These are phyloP conservation scores for Dugesia japonica DNA, from an alignment of 2,888 invertebrate species.

Conservation along the genomic window DNA sequence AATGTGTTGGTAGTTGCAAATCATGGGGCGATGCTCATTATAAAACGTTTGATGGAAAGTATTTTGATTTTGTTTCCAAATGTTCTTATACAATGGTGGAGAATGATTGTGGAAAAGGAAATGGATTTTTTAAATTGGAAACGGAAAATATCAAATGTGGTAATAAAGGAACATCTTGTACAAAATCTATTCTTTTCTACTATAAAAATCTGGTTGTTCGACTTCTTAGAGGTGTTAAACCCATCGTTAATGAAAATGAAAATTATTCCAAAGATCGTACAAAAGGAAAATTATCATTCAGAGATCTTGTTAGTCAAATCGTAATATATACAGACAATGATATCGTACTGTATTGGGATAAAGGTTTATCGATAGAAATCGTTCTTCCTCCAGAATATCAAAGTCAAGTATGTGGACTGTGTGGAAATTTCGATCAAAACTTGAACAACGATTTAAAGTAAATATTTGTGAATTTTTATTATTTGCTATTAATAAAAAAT, in stretches of 20 bases:
- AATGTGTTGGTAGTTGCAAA: constrained; percentile 48
- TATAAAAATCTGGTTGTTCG: constrained; percentile 35
- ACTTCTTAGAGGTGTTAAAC: constrained; percentile 36
- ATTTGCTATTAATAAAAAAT: no score
- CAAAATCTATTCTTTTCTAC: constrained; percentile 30
- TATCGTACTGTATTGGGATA: constrained; percentile 32
- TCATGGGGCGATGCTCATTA: constrained; percentile 35
- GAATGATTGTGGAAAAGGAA: constrained; percentile 21
- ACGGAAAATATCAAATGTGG: constrained; percentile 32
- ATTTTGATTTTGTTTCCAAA: constrained; percentile 35
- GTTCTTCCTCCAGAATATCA: constrained; percentile 25
- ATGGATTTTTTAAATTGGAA: constrained; percentile 23
- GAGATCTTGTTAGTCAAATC: constrained; percentile 16
- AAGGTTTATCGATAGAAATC: constrained; percentile 21
- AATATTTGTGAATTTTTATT: no score
- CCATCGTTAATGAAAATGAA: constrained; percentile 30
- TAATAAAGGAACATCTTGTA: constrained; percentile 32
- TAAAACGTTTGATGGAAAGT: constrained; percentile 33
- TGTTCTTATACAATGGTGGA: constrained; percentile 37
- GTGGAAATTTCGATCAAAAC: constrained; percentile 35
- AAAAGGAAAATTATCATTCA: neutral
- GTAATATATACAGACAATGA: constrained; percentile 36
- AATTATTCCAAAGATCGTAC: neutral
- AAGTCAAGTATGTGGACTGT: constrained; percentile 35
- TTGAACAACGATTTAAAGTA: constrained; percentile 32